phyloP scores from a whole-genome alignment of 2,797 vertebrate genomes.

The Alfaro cultratus region DNA sequence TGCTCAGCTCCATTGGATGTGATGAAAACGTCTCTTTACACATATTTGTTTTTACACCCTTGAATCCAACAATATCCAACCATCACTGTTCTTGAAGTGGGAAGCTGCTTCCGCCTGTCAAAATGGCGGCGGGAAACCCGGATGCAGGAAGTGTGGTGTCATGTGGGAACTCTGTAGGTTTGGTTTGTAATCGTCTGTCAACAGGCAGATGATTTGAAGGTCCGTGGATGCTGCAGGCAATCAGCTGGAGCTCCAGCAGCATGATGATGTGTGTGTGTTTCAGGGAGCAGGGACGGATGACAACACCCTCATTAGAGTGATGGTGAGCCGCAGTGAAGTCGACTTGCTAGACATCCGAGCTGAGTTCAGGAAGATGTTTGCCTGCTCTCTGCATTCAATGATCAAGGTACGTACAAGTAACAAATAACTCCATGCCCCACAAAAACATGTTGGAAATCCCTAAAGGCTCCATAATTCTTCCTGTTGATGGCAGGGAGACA shows the following conservation, averaged over 20 bases:
- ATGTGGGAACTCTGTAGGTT: too few species aligned
- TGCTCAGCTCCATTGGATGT: too few species aligned
- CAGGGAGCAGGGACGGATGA: conserved; percentile 92
- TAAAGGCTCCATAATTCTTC: background rate
- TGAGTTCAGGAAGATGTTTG: conserved; percentile 87
- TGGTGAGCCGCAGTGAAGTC: conserved; percentile 91
- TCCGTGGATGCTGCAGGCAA: background rate
- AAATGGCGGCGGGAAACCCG: too few species aligned
- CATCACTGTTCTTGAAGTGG: too few species aligned
- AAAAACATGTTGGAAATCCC: background rate
- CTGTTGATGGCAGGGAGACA: conserved; percentile 83
- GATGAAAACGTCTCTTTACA: too few species aligned
- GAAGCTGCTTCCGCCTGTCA: too few species aligned
- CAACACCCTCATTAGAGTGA: conserved; percentile 88
- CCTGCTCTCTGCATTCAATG: conserved; percentile 87
- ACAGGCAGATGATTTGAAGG: background rate
- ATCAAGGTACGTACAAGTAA: conserved; percentile 83
- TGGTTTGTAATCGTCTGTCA: background rate
- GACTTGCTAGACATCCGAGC: conserved; percentile 90
- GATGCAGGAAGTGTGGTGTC: too few species aligned
- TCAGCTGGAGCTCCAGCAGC: background rate
- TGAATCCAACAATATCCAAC: too few species aligned
- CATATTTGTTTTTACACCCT: too few species aligned
- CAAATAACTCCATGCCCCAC: background rate
- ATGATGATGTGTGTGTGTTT: conserved; percentile 13